Evolutionary conservation across 2,113 vertebrate genomes (phyloP).

Genomic region (Rousettus leschenaultii): DNA sequence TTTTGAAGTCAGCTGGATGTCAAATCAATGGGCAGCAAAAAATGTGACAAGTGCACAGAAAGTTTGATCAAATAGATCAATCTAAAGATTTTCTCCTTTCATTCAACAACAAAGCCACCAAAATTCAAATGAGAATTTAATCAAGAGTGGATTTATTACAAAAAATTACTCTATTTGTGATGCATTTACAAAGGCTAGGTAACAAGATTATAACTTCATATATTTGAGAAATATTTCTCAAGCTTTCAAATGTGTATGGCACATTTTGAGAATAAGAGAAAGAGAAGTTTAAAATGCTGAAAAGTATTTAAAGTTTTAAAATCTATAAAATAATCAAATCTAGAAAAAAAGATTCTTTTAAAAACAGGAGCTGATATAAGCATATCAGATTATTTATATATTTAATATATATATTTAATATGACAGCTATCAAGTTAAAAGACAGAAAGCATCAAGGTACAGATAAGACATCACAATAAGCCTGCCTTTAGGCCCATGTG

Average conservation of each 20-base stretch:
- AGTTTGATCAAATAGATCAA: not conserved
- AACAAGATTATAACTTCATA: not conserved
- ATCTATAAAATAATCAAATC: not conserved
- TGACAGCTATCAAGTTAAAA: not conserved
- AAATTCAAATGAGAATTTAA: conserved; percentile 38
- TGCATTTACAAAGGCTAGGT: conserved; percentile 3
- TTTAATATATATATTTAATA: not conserved
- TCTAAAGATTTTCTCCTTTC: not conserved
- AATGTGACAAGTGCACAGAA: not conserved
- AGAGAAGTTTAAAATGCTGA: not conserved
- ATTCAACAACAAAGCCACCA: not conserved
- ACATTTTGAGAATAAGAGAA: not conserved
- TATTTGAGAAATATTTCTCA: not conserved
- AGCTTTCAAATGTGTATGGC: not conserved
- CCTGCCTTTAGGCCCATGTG: not conserved
- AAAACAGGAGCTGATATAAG: not conserved
- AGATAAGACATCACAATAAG: not conserved
- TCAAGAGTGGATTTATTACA: not conserved
- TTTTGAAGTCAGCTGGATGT: not conserved
- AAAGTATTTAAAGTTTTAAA: not conserved
- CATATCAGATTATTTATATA: not conserved
- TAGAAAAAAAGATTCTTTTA: not conserved
- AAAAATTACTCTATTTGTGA: conserved; percentile 27
- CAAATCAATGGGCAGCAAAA: not conserved
- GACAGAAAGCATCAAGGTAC: not conserved